phyloP scores from a whole-genome alignment of 2,797 vertebrate genomes.

The Microcaecilia unicolor region DNA sequence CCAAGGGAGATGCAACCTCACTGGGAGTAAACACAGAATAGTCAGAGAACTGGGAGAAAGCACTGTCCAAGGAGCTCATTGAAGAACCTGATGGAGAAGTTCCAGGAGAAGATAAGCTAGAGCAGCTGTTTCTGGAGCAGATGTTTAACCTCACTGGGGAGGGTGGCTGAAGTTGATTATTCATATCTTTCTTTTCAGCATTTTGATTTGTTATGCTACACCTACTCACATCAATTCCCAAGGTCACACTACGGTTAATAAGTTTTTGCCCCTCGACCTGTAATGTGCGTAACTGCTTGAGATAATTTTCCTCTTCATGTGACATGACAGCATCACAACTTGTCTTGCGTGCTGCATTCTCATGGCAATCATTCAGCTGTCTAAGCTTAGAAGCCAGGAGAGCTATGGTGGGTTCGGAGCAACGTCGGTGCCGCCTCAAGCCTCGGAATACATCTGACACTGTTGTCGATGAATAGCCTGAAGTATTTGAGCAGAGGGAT shows the following conservation, averaged over 20 bases:
- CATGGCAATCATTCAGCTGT: constrained; percentile 13
- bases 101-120: constrained; percentile 77
- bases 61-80: constrained; percentile 82
- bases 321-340: constrained; percentile 73
- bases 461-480: constrained; percentile 28
- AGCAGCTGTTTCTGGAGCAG: constrained; percentile 66
- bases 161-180: constrained; percentile 44
- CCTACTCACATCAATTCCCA: constrained; percentile 29
- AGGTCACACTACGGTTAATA: constrained; percentile 31
- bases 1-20: constrained; percentile 45
- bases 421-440: constrained; percentile 63
- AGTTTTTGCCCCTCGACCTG: constrained; percentile 40
- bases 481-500: constrained; percentile 3
- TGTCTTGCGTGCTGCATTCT: constrained; percentile 58
- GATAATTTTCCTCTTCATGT: constrained; percentile 33
- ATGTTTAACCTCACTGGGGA: constrained; percentile 58
- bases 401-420: constrained; percentile 73
- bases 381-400: constrained; percentile 22
- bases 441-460: constrained; percentile 27
- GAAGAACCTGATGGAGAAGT: constrained; percentile 82
- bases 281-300: constrained; percentile 33
- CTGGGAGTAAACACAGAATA: constrained; percentile 58
- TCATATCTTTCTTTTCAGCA: constrained; percentile 33
- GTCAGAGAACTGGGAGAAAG: constrained; percentile 87
- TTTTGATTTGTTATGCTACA: constrained; percentile 26